phyloP scores from a whole-genome alignment of 2,797 vertebrate species.

The Acanthurus lineatus region DNA sequence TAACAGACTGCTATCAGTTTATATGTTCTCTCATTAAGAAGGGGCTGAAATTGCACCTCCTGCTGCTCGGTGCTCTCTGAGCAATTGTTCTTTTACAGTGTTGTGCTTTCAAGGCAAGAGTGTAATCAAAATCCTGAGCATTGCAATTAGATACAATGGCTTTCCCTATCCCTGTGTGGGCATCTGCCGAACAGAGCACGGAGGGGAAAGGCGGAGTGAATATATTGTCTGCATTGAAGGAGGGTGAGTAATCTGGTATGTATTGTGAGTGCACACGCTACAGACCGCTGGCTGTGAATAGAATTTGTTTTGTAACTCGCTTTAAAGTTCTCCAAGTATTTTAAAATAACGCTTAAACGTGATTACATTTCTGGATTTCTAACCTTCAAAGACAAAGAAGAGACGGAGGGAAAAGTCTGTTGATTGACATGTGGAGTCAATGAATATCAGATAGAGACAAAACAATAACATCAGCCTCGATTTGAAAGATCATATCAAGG shows the following conservation, averaged over 20 bases:
- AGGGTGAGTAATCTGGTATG: conserved; percentile 74
- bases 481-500: conserved; percentile 73
- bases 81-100: conserved; percentile 87
- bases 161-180: conserved; percentile 83
- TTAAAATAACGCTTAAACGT: conserved; percentile 54
- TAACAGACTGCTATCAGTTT: too few relatives aligned
- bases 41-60: conserved; percentile 83
- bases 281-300: conserved; percentile 64
- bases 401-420: neutral
- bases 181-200: conserved; percentile 76
- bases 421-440: conserved; percentile 72
- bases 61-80: conserved; percentile 83
- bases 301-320: conserved; percentile 70
- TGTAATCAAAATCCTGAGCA: conserved; percentile 85
- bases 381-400: conserved; percentile 46
- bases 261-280: conserved; percentile 69
- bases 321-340: conserved; percentile 59
- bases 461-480: conserved; percentile 74
- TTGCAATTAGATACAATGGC: conserved; percentile 86
- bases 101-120: conserved; percentile 85
- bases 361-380: conserved; percentile 46
- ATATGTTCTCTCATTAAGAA: conserved; percentile 85
- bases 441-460: conserved; percentile 73
- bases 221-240: conserved; percentile 77
- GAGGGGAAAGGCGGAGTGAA: conserved; percentile 73